Conservation (phyloP, 2,113 vertebrate genomes). For the Triplophysa dalaica region DNA sequence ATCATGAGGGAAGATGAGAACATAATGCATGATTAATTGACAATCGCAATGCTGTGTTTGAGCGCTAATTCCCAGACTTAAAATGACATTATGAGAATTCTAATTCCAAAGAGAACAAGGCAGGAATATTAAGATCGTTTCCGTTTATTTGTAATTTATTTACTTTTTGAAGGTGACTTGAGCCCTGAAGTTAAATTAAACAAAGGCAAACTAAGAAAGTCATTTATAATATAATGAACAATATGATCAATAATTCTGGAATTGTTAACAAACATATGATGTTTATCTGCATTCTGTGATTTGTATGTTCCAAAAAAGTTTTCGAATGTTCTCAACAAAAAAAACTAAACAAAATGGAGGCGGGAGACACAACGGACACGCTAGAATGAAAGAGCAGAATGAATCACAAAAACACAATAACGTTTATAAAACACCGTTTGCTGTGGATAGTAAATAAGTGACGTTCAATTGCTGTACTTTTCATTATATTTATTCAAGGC, state of each 20-base stretch:
- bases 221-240: background rate
- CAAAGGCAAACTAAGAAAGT: background rate
- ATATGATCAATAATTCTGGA: background rate
- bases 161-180: background rate
- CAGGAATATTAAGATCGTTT: constrained; percentile 27
- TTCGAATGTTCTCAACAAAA: no score
- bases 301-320: background rate
- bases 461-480: no score
- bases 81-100: constrained; percentile 44
- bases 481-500: no score
- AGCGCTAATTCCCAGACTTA: constrained; percentile 45
- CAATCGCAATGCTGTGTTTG: constrained; percentile 43
- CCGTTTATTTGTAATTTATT: background rate
- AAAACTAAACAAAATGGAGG: no score
- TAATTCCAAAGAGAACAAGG: constrained; percentile 33
- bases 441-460: no score
- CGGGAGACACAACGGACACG: no score
- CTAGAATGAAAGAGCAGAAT: no score
- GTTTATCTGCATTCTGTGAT: background rate
- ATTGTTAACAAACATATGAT: background rate
- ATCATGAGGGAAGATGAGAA: constrained; percentile 43
- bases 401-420: no score
- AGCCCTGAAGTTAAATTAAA: background rate
- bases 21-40: constrained; percentile 55
- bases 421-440: no score